Conservation (phyloP, 2,113 vertebrate species). For the Axis porcinus region DNA sequence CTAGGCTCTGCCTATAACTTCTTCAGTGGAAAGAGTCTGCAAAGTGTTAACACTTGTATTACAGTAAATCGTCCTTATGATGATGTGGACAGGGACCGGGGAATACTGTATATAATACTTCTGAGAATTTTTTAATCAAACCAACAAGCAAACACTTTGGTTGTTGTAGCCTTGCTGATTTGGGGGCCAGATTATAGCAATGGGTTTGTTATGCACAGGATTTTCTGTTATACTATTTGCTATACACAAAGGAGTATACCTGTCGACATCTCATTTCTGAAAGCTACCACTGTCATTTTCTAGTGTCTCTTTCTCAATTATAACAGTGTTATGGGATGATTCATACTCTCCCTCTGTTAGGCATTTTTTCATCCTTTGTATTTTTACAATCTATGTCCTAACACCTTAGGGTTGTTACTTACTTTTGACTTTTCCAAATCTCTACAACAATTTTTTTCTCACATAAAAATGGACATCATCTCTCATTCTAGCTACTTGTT, state of each 20-base stretch:
- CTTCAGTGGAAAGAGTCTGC: neutral
- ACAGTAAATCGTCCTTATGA: neutral
- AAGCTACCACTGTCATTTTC: neutral
- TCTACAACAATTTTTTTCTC: neutral
- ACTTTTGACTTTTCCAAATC: neutral
- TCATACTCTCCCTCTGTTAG: neutral
- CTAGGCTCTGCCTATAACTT: neutral
- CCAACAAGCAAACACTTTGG: neutral
- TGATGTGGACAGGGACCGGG: neutral
- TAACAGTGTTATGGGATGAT: slow-evolving; percentile 1
- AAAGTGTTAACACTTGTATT: neutral
- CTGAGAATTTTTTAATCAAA: slow-evolving; percentile 15
- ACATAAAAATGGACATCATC: neutral
- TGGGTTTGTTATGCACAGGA: neutral
- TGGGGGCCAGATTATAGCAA: neutral
- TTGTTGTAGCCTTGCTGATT: neutral
- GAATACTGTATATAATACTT: neutral
- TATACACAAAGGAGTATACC: neutral
- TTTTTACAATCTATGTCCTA: neutral
- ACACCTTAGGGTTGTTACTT: neutral
- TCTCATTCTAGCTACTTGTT: neutral
- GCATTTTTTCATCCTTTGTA: neutral
- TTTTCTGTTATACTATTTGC: neutral
- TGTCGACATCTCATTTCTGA: slow-evolving; percentile 35
- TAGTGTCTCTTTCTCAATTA: neutral